Percentiles rank a stretch among this genome's conserved stretches.
Conservation (phyloP, 2,113 vertebrate species). For the Tricholaema leucomelas region DNA sequence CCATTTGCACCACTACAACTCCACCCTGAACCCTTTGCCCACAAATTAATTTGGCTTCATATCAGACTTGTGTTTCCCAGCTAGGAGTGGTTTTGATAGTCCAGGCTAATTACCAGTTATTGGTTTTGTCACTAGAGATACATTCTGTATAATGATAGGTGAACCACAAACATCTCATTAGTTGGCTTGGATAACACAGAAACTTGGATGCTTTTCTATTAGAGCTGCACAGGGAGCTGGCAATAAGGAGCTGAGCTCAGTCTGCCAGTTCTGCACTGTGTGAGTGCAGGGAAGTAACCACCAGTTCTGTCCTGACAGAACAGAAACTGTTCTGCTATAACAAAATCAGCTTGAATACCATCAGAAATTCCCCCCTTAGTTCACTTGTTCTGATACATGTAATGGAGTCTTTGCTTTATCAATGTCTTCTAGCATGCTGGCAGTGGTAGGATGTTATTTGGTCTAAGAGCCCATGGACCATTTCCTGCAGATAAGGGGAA, state of each 20-base stretch:
- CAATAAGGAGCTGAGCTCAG: not conserved
- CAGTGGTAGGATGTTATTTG: not conserved
- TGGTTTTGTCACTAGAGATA: not conserved
- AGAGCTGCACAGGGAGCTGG: not conserved
- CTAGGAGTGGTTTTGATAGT: not conserved
- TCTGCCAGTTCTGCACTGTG: not conserved
- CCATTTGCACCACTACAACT: not conserved
- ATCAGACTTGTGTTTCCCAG: not conserved
- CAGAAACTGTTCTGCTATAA: not conserved
- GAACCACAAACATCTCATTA: not conserved
- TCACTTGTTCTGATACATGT: not conserved
- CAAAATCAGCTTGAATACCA: not conserved
- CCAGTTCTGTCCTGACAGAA: not conserved
- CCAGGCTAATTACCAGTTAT: not conserved
- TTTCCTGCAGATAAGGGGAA: not conserved
- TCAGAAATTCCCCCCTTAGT: not conserved
- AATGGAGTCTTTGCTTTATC: not conserved
- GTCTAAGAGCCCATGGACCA: not conserved
- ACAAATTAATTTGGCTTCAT: not conserved
- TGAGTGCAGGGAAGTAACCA: not conserved
- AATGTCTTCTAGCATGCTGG: not conserved
- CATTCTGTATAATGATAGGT: not conserved
- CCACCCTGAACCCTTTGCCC: not conserved
- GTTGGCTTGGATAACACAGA: not conserved
- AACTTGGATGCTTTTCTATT: not conserved